Evolutionary conservation across 2,113 vertebrate genomes (phyloP).

Genomic region (Sialia sialis): DNA sequence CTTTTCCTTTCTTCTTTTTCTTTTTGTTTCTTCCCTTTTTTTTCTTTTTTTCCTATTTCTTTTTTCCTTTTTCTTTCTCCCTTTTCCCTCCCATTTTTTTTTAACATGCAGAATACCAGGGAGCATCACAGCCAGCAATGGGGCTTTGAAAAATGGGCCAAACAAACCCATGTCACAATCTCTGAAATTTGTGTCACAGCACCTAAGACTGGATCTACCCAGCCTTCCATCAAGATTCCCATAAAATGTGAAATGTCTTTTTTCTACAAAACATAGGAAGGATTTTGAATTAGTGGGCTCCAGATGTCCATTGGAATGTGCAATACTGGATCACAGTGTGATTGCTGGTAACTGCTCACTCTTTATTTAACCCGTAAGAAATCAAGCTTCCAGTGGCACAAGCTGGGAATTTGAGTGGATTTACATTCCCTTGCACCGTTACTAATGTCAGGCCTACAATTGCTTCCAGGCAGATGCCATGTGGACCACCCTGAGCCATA

Average conservation of each 20-base stretch:
- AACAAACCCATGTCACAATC: not conserved
- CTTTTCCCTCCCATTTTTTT: not conserved
- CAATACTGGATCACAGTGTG: not conserved
- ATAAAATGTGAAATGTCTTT: not conserved
- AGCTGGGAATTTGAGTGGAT: not conserved
- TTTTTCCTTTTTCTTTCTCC: too few species aligned
- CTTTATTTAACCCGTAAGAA: not conserved
- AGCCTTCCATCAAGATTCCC: not conserved
- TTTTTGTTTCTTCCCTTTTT: too few species aligned
- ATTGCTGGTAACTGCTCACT: not conserved
- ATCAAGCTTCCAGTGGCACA: not conserved
- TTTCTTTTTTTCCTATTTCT: accelerated
- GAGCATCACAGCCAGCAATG: not conserved
- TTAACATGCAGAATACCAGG: not conserved
- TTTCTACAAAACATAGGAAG: not conserved
- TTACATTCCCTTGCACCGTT: not conserved
- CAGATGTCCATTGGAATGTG: not conserved
- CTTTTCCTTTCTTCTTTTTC: not conserved
- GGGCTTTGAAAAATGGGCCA: not conserved
- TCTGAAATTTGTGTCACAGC: not conserved
- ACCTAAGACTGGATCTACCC: not conserved
- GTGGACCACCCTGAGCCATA: not conserved
- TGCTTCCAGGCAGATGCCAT: not conserved
- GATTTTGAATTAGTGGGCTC: not conserved
- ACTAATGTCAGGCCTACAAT: accelerated